Percentiles rank a stretch among this genome's conserved stretches.
Conservation (phyloP, 1,140 invertebrate genomes). For the Drosophila guanche region DNA sequence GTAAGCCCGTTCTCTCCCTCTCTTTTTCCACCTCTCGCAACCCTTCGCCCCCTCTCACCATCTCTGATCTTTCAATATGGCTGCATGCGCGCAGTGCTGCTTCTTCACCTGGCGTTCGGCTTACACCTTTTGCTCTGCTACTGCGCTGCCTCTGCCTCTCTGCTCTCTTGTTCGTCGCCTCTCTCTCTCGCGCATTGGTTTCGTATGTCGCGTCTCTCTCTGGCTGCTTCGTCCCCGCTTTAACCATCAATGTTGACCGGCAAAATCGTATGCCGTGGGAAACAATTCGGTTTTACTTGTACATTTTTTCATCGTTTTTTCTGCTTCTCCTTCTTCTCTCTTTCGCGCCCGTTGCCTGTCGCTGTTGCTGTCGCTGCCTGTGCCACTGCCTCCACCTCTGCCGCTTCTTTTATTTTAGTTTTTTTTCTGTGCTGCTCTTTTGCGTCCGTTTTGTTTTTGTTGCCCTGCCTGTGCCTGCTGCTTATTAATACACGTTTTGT, state of each 20-base stretch:
- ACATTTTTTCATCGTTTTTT: conserved; percentile 79
- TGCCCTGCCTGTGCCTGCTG: conserved; percentile 56
- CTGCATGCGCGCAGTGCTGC: conserved; percentile 62
- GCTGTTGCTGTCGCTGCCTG: conserved; percentile 46
- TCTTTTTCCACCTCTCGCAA: background rate
- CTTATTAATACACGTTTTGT: conserved; percentile 79
- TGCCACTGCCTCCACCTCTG: conserved; percentile 16
- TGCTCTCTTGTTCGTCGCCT: conserved; percentile 25
- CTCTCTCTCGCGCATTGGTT: conserved; percentile 18
- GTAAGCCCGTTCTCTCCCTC: conserved; percentile 20
- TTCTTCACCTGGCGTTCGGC: conserved; percentile 77
- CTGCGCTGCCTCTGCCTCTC: conserved; percentile 29
- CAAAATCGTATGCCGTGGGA: conserved; percentile 84
- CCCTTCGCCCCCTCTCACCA: conserved; percentile 15
- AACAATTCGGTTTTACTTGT: conserved; percentile 84
- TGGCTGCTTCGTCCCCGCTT: conserved; percentile 53
- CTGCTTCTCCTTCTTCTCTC: conserved; percentile 34
- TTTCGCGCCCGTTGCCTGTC: conserved; percentile 2
- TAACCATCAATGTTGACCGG: conserved; percentile 82
- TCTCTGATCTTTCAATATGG: conserved; percentile 67
- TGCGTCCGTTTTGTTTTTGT: conserved; percentile 72
- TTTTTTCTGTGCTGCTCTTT: conserved; percentile 64
- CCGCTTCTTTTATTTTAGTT: conserved; percentile 34
- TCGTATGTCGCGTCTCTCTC: conserved; percentile 13
- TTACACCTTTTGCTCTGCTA: conserved; percentile 69